Evolutionary conservation across 1,140 invertebrate species (phyloP).

Genomic region (Ceratosolen fusciceps): DNA sequence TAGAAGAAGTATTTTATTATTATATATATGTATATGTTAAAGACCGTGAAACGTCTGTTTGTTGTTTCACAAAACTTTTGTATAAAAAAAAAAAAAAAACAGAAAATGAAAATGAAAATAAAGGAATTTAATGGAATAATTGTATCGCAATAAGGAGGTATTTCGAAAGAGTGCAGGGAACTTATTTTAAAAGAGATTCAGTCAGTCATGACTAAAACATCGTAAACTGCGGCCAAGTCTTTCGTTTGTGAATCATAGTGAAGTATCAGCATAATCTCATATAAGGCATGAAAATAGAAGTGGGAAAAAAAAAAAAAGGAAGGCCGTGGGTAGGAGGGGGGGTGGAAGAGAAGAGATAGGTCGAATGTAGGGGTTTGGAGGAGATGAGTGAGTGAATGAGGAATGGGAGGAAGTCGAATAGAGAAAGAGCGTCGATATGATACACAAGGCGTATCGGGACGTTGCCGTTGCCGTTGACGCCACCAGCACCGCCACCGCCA

Average conservation of each 20-base stretch:
- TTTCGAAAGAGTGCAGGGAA: neutral
- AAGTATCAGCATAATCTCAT: slow-evolving; percentile 49
- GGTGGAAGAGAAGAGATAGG: slow-evolving; percentile 10
- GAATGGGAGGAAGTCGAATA: slow-evolving; percentile 13
- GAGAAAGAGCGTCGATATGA: slow-evolving; percentile 46
- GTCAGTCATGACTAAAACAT: slow-evolving; percentile 46
- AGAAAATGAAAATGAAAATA: no score
- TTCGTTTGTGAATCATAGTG: slow-evolving; percentile 44
- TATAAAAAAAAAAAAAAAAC: no score
- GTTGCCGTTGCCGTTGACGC: no score
- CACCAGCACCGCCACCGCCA: no score
- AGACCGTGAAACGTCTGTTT: no score
- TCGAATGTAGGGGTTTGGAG: no score
- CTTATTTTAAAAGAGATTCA: slow-evolving; percentile 25
- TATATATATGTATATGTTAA: no score
- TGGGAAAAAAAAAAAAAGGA: neutral
- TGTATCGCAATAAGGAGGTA: neutral
- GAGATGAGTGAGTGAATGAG: no score
- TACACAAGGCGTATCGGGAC: slow-evolving; percentile 43
- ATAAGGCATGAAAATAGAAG: slow-evolving; percentile 28
- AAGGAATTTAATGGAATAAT: neutral
- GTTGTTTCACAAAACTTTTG: no score
- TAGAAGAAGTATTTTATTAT: no score
- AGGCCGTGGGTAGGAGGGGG: neutral
- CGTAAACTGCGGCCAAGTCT: slow-evolving; percentile 40